Evolutionary conservation across 2,797 vertebrate species (phyloP).

Genomic region (Echeneis naucrates): DNA sequence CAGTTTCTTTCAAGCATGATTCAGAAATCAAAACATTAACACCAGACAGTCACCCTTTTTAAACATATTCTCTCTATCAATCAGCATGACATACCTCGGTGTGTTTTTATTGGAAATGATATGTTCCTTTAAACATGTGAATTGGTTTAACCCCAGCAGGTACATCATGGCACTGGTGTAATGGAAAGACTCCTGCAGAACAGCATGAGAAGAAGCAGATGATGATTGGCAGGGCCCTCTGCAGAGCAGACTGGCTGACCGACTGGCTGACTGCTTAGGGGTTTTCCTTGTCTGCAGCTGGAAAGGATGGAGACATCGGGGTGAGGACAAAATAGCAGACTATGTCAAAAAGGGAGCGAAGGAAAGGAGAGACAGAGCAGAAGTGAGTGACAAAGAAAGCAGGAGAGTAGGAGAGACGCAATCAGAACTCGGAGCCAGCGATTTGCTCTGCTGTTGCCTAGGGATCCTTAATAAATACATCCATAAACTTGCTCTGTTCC

Average conservation of each 20-base stretch:
- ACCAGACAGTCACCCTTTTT: background rate
- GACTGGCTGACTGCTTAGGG: constrained; percentile 66
- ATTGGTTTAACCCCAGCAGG: constrained; percentile 57
- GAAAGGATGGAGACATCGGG: constrained; percentile 47
- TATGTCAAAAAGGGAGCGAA: constrained; percentile 38
- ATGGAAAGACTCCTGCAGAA: constrained; percentile 63
- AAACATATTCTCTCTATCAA: background rate
- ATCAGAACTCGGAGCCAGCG: constrained; percentile 55
- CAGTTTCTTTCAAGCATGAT: background rate
- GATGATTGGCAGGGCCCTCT: constrained; percentile 83
- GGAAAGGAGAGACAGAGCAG: constrained; percentile 11
- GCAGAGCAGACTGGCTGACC: constrained; percentile 52
- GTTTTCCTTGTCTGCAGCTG: constrained; percentile 74
- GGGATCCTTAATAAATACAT: constrained; percentile 82
- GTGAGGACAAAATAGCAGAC: constrained; percentile 35
- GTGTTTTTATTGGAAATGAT: constrained; percentile 18
- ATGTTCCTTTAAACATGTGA: constrained; percentile 19
- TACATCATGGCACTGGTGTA: constrained; percentile 46
- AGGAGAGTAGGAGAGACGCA: constrained; percentile 20
- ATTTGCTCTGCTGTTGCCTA: constrained; percentile 81
- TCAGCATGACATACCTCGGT: constrained; percentile 6
- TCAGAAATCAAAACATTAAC: background rate
- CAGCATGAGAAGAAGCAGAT: constrained; percentile 51
- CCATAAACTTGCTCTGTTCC: constrained; percentile 46
- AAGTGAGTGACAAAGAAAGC: constrained; percentile 13